Conservation (phyloP, 2,888 invertebrate genomes). For the Drosophila birchii region DNA sequence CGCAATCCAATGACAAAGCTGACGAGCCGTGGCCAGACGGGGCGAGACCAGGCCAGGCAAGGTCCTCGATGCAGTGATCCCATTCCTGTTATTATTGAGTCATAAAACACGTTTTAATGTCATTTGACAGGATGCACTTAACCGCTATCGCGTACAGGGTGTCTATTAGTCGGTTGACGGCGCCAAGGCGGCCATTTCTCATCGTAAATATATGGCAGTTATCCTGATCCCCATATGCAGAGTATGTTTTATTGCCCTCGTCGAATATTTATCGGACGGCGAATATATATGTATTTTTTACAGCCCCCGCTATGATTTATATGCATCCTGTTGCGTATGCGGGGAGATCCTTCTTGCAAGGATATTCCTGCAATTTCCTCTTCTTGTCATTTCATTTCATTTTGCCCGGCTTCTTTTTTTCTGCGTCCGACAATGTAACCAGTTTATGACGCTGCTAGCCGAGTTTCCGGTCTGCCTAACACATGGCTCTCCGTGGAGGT, state of each 20-base stretch:
- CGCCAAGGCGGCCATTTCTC: constrained; percentile 47
- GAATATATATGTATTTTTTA: constrained; percentile 30
- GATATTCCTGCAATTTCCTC: constrained; percentile 41
- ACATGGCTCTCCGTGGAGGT: constrained; percentile 4
- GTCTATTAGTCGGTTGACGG: constrained; percentile 49
- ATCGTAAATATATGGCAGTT: constrained; percentile 25
- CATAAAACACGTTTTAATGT: constrained; percentile 73
- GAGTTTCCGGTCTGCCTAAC: constrained; percentile 33
- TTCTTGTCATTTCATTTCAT: constrained; percentile 24
- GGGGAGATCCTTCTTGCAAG: constrained; percentile 9
- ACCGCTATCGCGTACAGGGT: constrained; percentile 52
- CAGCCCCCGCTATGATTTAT: constrained; percentile 57
- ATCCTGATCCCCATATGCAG: constrained; percentile 35
- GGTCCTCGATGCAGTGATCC: constrained; percentile 5
- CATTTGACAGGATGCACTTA: constrained; percentile 67
- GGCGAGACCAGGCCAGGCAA: neutral
- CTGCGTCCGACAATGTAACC: constrained; percentile 66
- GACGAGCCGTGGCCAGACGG: neutral
- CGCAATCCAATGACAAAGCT: constrained; percentile 21
- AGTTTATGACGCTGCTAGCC: constrained; percentile 62
- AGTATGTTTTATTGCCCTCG: constrained; percentile 45
- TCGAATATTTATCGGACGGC: constrained; percentile 40
- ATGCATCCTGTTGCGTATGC: constrained; percentile 67
- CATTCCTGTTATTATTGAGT: constrained; percentile 60
- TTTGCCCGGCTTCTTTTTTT: neutral